These are phyloP conservation scores for Hylomyscus alleni DNA, from an alignment of 2,797 vertebrate genomes.

Conservation along the genomic window DNA sequence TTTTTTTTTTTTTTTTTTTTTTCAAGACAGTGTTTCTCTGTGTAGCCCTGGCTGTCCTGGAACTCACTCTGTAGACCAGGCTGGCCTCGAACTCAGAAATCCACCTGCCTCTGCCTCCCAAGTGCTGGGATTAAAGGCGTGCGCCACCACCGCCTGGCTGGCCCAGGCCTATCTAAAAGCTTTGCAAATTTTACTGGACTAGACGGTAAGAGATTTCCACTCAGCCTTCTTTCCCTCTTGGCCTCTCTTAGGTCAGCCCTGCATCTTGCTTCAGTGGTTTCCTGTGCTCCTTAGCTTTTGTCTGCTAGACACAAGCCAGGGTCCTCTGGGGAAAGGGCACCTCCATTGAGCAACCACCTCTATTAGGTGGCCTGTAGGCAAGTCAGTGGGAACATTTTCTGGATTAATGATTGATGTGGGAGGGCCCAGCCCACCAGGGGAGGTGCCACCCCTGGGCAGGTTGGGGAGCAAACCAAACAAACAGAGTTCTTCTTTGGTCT, in stretches of 20 bases:
- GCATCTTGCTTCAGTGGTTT: neutral
- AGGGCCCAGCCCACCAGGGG: neutral
- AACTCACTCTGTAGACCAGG: too few species aligned
- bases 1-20: too few species aligned
- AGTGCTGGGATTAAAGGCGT: too few species aligned
- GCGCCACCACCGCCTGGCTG: too few species aligned
- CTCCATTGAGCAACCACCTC: neutral
- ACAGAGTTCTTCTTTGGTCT: neutral
- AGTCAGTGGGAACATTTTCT: neutral
- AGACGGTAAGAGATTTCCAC: rapidly evolving
- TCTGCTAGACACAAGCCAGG: neutral
- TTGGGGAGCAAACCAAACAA: neutral
- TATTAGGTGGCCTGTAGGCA: neutral
- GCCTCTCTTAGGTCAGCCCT: neutral
- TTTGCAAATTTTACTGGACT: neutral
- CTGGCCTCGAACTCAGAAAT: too few species aligned
- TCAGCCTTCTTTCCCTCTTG: neutral
- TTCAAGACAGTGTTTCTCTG: too few species aligned
- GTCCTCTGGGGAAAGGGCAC: neutral
- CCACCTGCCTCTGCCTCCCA: too few species aligned
- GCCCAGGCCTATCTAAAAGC: neutral
- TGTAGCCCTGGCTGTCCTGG: too few species aligned
- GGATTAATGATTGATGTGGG: neutral
- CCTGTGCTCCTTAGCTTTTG: neutral
- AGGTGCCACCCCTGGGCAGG: neutral